Base-by-base conservation (phyloP, 2,797 vertebrate genomes). In the Channallabes apus region DNA sequence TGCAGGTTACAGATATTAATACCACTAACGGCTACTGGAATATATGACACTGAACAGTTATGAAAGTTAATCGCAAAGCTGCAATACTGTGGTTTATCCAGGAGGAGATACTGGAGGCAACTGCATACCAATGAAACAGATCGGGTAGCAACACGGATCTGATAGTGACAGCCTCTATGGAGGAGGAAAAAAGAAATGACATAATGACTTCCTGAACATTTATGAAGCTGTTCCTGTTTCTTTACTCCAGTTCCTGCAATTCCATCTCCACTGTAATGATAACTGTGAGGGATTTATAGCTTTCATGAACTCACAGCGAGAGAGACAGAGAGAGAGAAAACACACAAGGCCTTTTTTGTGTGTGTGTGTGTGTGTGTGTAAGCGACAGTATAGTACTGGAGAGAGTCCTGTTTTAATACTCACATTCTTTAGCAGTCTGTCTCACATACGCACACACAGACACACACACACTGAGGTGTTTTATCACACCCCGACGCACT, bases 181-280 rank as follows among this genome's bases (percentile, higher is more conserved):
- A 41, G 11, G 20, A 41, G 6, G 38, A 72, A 82, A 20, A 58
- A 17, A 59, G 1, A 29, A 75, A 4, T 24, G 38, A 32, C 22
- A 27, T 61, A 75, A 61, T 0, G 2, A 78, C 24, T 27, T 84
- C 62, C 83, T 69, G 73, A 56, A 56, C 51, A 18, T 54, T 72
- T 9, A 75, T 18, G 83, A 69, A 59, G 75, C 18, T 17, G 56
- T 71, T 80, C 76, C 76, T 80, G 54, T 80, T 85, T 62, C 59
- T 41, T 22, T 15, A 1, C 56, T 24, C 11, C 75, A 56, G 18
- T 35, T 35, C 32, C 67, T 9, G 29, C 32, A 56, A 29, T 24
- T 35, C 75, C 32, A 61, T 61, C 29, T 78, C 1, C 24, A 4
- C 3, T 5, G 3, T 15, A 35, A 78, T 38, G 20, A 59, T 35